These are phyloP conservation scores for Anolis apletophallus DNA, from an alignment of 2,797 vertebrate species.

Conservation along the genomic window DNA sequence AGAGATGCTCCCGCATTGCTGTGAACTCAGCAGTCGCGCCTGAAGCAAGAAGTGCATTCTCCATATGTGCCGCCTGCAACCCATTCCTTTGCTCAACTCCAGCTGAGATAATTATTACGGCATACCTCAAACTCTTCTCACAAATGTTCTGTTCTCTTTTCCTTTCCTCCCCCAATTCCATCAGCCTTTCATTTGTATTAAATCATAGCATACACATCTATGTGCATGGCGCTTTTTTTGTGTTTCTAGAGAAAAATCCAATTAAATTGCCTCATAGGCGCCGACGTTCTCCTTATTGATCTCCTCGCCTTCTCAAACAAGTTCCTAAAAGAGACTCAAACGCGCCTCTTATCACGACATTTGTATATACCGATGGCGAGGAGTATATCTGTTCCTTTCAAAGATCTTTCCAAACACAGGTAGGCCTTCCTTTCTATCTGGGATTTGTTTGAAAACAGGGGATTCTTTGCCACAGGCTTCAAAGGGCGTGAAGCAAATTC, in stretches of 20 bases:
- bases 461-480: constrained; percentile 38
- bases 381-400: constrained; percentile 61
- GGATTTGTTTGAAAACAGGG: constrained; percentile 44
- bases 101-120: not conserved
- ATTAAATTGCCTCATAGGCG: constrained; percentile 44
- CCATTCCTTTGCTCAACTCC: constrained; percentile 15
- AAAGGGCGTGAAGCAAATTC: not conserved
- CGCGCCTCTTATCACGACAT: constrained; percentile 38
- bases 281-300: constrained; percentile 41
- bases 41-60: not conserved
- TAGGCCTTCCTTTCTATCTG: not conserved
- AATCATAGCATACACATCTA: not conserved
- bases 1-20: not conserved
- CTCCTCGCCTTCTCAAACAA: constrained; percentile 59
- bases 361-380: constrained; percentile 46
- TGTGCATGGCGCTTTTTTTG: not conserved
- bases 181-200: constrained; percentile 13
- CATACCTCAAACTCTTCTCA: constrained; percentile 17
- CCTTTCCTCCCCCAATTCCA: not conserved
- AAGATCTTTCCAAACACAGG: constrained; percentile 55
- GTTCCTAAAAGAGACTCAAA: constrained; percentile 40
- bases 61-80: constrained; percentile 1
- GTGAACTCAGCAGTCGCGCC: not conserved
- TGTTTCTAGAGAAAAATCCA: constrained; percentile 43
- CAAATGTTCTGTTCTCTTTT: not conserved